phyloP scores from a whole-genome alignment of 1,140 invertebrate genomes.

The Probaryconus sp. region DNA sequence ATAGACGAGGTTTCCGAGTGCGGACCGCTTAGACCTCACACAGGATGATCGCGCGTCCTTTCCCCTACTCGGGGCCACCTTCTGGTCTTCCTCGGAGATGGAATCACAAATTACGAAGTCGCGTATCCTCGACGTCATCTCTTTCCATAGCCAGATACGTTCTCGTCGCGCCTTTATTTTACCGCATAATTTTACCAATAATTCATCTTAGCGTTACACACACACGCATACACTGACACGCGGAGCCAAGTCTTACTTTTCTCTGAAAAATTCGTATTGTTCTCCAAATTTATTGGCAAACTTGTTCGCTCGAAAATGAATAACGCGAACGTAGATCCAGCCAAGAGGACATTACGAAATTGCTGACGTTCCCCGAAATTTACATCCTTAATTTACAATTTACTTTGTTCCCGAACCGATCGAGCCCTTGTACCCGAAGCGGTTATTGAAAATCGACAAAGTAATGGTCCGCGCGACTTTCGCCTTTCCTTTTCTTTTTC shows the following conservation, averaged over 20 bases:
- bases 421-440: no score
- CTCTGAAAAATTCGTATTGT: constrained; percentile 48
- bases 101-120: constrained; percentile 58
- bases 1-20: constrained; percentile 53
- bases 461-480: no score
- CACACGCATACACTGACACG: no score
- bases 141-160: constrained; percentile 41
- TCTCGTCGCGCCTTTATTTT: constrained; percentile 52
- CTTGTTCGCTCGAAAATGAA: constrained; percentile 53
- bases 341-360: constrained; percentile 40
- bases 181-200: constrained; percentile 50
- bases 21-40: constrained; percentile 57
- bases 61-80: constrained; percentile 34
- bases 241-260: constrained; percentile 27
- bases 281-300: constrained; percentile 51
- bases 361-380: constrained; percentile 18
- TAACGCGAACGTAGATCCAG: constrained; percentile 24
- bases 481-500: no score
- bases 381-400: constrained; percentile 35
- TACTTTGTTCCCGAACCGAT: not conserved
- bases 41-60: constrained; percentile 40
- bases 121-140: constrained; percentile 55
- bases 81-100: constrained; percentile 58
- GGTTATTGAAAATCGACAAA: no score
- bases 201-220: constrained; percentile 47